Base-by-base conservation (phyloP, 2,113 vertebrate genomes). In the Stigmatopora nigra region DNA sequence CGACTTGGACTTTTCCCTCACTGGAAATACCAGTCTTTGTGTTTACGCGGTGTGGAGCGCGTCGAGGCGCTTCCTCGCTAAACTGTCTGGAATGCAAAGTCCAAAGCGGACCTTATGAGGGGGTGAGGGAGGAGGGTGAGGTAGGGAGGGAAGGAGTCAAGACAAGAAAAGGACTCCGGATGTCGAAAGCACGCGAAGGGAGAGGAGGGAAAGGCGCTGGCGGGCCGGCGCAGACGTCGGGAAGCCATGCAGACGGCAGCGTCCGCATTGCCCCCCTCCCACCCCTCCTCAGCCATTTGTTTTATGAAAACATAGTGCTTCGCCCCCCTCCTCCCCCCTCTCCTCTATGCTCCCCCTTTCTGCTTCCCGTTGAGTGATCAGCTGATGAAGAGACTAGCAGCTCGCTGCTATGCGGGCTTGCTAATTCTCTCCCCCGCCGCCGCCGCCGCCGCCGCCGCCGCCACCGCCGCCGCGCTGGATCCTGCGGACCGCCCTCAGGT, bases 381-480 rank as follows among this genome's bases (percentile, higher is more conserved):
- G 94, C 96, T 98, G 96, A 98, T 98, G 95, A 98, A 98, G 95
- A 98, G 94, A 94, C 93, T 98, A 91, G 95, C 93, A 92, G 94
- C 95, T 92, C 94, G 93, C 93, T 94, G 95, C 94, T 96, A 97
- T 96, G 94, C 96, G 93, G 95, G 94, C 84, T 93, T 97, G 95
- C 94, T 98, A 96, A 98, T 98, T 97, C 97, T 98, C 93, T 98
- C 94, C 93, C 95, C 95, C 92, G 92, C 96, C 94, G 96, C 94
- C 93, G 93, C 94, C 81, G 87, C 93, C 82, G 87, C 93, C 83
- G 93, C 92, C 90, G 93, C 92, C 91, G 31, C 20, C 81, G 87
- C 93, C 82, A 85, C 93, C 83, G 93, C 92, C 90, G 93, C 92
- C 91, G 31, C 20, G 22, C 92, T 91, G 93, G 53, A 56, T 56